Percentiles rank a stretch among this genome's conserved stretches.
Conservation (phyloP, 2,797 vertebrate species). For the Neoniphon sammara region DNA sequence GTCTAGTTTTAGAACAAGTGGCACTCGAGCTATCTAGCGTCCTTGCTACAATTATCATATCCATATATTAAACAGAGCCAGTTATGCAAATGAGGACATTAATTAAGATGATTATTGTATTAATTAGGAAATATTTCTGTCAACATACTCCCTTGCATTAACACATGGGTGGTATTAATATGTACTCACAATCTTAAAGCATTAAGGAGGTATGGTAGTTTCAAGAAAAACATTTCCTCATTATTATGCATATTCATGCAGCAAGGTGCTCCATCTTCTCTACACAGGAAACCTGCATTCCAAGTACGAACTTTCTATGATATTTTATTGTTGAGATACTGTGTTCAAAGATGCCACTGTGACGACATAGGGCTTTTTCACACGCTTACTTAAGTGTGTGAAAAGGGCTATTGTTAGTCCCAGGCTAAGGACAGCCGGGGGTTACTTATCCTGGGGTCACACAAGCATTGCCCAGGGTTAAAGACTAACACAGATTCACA, state of each 20-base stretch:
- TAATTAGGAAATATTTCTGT: conserved; percentile 41
- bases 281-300: no score
- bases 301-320: conserved; percentile 9
- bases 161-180: conserved; percentile 26
- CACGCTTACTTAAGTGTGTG: no score
- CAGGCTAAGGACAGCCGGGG: no score
- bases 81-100: conserved; percentile 38
- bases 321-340: conserved; percentile 15
- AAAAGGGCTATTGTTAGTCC: no score
- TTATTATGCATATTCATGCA: conserved; percentile 62
- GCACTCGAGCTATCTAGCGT: background rate
- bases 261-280: conserved; percentile 51
- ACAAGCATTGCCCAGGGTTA: no score
- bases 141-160: conserved; percentile 12
- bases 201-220: conserved; percentile 13
- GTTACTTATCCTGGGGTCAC: no score
- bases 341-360: no score
- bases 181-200: conserved; percentile 21
- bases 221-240: conserved; percentile 9
- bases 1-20: background rate
- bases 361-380: conserved; percentile 3
- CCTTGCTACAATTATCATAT: conserved; percentile 22
- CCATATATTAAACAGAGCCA: conserved; percentile 16
- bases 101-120: conserved; percentile 35
- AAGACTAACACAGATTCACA: no score